Evolutionary conservation across 2,797 vertebrate species (phyloP).

Genomic region (Sebastiscus tertius): DNA sequence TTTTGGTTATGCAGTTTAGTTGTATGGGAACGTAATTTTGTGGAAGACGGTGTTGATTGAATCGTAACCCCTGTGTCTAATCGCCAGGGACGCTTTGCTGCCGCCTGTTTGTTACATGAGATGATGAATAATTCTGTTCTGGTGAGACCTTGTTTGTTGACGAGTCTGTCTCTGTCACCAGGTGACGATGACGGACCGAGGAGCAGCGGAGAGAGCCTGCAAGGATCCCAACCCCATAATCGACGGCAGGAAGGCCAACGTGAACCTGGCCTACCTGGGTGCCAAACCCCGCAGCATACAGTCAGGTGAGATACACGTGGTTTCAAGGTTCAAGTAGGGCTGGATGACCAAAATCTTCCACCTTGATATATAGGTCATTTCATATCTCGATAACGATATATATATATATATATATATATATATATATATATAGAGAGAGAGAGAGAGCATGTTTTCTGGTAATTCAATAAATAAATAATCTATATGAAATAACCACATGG

Average conservation of each 20-base stretch:
- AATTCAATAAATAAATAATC: too few relatives aligned
- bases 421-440: too few relatives aligned
- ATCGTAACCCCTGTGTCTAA: too few relatives aligned
- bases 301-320: slow-evolving; percentile 84
- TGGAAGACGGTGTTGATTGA: too few relatives aligned
- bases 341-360: too few relatives aligned
- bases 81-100: neutral
- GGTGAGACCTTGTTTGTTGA: neutral
- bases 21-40: too few relatives aligned
- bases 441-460: too few relatives aligned
- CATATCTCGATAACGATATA: too few relatives aligned
- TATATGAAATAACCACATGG: too few relatives aligned
- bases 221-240: slow-evolving; percentile 99
- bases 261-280: slow-evolving; percentile 96
- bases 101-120: neutral
- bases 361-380: too few relatives aligned
- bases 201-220: slow-evolving; percentile 93
- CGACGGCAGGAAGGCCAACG: slow-evolving; percentile 96
- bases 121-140: neutral
- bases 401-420: too few relatives aligned
- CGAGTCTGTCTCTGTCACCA: slow-evolving; percentile 62
- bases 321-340: neutral
- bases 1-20: too few relatives aligned
- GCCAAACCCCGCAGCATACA: slow-evolving; percentile 96
- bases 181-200: slow-evolving; percentile 96